phyloP scores from a whole-genome alignment of 1,140 invertebrate genomes.

The Zaprionus ghesquierei region DNA sequence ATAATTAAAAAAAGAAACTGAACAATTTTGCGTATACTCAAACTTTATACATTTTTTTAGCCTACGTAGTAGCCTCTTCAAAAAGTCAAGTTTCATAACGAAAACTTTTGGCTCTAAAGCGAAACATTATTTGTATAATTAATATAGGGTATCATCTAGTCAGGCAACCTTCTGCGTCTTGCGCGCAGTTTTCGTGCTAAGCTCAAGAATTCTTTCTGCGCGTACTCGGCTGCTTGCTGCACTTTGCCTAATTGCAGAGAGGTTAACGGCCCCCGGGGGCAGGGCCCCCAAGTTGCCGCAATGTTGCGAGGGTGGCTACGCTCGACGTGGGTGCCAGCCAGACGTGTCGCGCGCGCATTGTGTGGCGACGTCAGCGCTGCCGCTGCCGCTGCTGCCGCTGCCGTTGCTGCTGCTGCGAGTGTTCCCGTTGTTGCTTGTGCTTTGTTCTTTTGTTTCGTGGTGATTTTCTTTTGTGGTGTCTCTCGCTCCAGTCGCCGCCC shows the following conservation, averaged over 20 bases:
- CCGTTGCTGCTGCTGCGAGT: not conserved
- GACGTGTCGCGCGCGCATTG: conserved; percentile 22
- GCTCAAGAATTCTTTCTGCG: not conserved
- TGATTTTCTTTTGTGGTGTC: conserved; percentile 62
- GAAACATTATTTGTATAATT: too few species aligned
- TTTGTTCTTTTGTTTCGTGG: conserved; percentile 72
- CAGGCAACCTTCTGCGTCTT: not conserved
- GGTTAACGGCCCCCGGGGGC: conserved; percentile 23
- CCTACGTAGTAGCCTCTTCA: too few species aligned
- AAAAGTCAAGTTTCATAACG: too few species aligned
- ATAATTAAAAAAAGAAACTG: too few species aligned
- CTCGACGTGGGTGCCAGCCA: conserved; percentile 20
- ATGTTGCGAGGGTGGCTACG: conserved; percentile 47
- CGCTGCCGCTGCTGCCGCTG: not conserved
- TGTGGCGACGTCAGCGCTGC: conserved; percentile 9
- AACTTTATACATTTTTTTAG: too few species aligned
- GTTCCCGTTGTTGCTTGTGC: conserved; percentile 22
- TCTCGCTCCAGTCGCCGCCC: conserved; percentile 43
- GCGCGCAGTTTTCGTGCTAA: conserved; percentile 5
- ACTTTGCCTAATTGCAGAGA: conserved; percentile 47
- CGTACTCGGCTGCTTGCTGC: conserved; percentile 18
- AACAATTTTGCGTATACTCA: too few species aligned
- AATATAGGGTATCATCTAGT: conserved; percentile 9
- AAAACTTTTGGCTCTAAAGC: too few species aligned
- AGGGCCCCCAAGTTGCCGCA: conserved; percentile 10